These are phyloP conservation scores for Neomonachus schauinslandi DNA, from an alignment of 2,113 vertebrate species.

Conservation along the genomic window DNA sequence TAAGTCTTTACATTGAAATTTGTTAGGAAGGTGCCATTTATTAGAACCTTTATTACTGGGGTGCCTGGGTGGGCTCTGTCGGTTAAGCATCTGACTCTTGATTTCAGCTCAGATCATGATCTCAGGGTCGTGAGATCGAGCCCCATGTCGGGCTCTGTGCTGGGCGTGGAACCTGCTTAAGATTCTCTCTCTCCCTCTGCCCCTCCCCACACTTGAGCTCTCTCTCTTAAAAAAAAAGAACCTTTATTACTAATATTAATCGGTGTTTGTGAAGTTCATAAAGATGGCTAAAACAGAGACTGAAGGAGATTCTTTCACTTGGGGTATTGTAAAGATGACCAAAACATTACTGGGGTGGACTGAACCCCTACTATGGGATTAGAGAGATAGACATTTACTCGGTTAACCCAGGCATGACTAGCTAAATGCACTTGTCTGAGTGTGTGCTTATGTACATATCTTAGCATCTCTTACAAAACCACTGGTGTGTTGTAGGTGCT, in stretches of 20 bases:
- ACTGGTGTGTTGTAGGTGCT: not conserved
- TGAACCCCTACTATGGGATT: not conserved
- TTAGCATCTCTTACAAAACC: not conserved
- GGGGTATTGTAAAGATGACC: not conserved
- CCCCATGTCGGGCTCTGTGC: not conserved
- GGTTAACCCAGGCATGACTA: not conserved
- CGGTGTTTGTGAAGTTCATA: not conserved
- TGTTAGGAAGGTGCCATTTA: not conserved
- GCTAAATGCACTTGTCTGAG: fast-evolving
- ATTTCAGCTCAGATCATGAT: not conserved
- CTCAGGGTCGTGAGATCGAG: not conserved
- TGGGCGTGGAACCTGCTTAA: not conserved
- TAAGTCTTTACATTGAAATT: not conserved
- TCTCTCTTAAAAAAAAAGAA: not conserved
- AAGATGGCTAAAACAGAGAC: not conserved
- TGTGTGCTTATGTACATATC: not conserved
- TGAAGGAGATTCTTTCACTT: not conserved
- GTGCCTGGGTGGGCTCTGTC: not conserved
- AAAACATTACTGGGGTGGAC: not conserved
- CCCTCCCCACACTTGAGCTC: not conserved
- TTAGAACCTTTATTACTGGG: not conserved
- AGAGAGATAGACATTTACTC: not conserved
- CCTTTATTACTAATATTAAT: not conserved
- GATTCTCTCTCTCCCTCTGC: not conserved
- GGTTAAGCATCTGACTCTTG: not conserved